Percentiles rank a stretch among this genome's conserved stretches.
phyloP scores from a whole-genome alignment of 2,113 vertebrate species.

The Neodon shergylaensis region DNA sequence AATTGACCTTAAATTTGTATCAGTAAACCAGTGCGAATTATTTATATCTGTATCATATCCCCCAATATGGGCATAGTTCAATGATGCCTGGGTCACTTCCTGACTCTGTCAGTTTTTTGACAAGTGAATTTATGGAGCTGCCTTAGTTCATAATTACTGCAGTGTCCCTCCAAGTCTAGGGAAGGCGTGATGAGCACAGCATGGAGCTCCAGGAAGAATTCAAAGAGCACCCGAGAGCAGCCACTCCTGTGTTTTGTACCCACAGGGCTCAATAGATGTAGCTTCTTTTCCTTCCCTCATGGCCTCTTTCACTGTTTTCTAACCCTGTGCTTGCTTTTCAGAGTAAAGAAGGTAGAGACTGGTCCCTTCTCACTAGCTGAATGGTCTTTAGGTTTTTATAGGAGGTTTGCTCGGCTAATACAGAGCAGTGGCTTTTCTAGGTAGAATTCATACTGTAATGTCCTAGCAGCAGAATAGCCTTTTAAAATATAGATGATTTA shows the following conservation, averaged over 20 bases:
- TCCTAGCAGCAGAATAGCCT: background rate
- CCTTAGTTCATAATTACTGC: background rate
- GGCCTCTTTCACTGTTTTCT: background rate
- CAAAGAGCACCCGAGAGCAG: background rate
- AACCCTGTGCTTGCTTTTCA: background rate
- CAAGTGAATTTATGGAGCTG: background rate
- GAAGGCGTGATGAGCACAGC: rapidly evolving
- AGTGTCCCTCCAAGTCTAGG: background rate
- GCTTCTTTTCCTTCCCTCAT: background rate
- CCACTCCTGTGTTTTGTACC: rapidly evolving
- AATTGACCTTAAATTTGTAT: too few species aligned
- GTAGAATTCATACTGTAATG: background rate
- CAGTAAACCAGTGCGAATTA: too few species aligned
- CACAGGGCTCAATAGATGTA: background rate
- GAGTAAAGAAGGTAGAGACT: background rate
- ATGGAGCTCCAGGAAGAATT: background rate
- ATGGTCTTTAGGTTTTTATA: background rate
- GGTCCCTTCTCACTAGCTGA: background rate
- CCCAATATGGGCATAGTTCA: too few species aligned
- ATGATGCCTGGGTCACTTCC: background rate
- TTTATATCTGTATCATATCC: too few species aligned
- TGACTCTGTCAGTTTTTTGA: background rate
- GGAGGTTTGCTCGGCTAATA: background rate
- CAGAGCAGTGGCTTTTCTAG: background rate
- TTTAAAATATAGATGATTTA: constrained; percentile 5